Percentiles rank a stretch among this genome's conserved stretches.
phyloP scores from a whole-genome alignment of 1,140 invertebrate species.

The Antheraea pernyi region DNA sequence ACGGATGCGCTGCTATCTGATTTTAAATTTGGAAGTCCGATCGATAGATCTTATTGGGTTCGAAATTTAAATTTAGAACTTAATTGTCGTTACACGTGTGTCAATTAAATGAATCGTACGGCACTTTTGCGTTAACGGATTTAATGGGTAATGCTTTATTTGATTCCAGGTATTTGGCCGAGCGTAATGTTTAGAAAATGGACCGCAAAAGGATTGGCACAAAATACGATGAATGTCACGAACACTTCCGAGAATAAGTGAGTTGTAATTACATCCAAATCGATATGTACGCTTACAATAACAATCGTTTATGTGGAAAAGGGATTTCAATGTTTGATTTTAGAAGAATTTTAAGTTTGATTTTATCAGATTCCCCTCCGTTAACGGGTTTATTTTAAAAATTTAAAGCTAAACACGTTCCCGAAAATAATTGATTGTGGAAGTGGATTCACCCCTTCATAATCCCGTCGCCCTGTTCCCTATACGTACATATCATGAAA shows the following conservation, averaged over 20 bases:
- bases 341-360: conserved; percentile 29
- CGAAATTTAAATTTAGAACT: conserved; percentile 48
- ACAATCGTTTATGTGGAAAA: conserved; percentile 24
- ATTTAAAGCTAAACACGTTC: conserved; percentile 28
- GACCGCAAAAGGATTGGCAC: conserved; percentile 29
- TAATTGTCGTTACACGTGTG: conserved; percentile 37
- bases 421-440: conserved; percentile 65
- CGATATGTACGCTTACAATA: not conserved
- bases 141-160: conserved; percentile 1
- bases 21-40: conserved; percentile 70
- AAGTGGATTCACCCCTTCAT: conserved; percentile 36
- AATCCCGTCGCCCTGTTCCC: conserved; percentile 19
- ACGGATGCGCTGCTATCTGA: conserved; percentile 60
- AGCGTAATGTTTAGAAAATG: conserved; percentile 28
- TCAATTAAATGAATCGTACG: conserved; percentile 29
- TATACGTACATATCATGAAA: not conserved
- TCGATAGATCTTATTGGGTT: conserved; percentile 54
- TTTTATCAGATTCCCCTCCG: conserved; percentile 61
- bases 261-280: conserved; percentile 39
- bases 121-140: not conserved
- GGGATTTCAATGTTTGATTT: conserved; percentile 5
- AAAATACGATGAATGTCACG: conserved; percentile 45
- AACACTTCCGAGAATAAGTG: conserved; percentile 46
- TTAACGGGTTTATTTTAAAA: conserved; percentile 30
- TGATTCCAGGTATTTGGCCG: conserved; percentile 39